phyloP scores from a whole-genome alignment of 2,113 vertebrate genomes.

The Pleuronectes platessa region DNA sequence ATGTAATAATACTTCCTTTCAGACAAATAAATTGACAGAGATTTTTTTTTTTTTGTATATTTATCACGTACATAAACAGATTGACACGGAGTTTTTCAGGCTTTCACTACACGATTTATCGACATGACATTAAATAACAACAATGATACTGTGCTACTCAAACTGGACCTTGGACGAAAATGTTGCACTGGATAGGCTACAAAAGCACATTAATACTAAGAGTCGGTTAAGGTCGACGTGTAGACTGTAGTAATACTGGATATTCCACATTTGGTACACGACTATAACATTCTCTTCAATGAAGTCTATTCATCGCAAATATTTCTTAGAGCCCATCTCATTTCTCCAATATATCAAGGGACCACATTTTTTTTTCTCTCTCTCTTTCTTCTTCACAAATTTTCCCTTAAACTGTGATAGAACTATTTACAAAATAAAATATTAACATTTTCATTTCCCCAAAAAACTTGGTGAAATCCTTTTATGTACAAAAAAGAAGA shows the following conservation, averaged over 20 bases:
- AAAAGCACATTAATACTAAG: constrained; percentile 99
- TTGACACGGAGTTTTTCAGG: constrained; percentile 99
- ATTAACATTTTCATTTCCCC: constrained; percentile 86
- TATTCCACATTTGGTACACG: constrained; percentile 99
- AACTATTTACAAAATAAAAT: constrained; percentile 99
- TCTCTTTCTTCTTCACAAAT: constrained; percentile 79
- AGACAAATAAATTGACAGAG: constrained; percentile 97
- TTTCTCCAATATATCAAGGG: constrained; percentile 92
- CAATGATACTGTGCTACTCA: constrained; percentile 99
- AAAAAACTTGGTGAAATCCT: constrained; percentile 89
- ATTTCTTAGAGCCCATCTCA: constrained; percentile 86
- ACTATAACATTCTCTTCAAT: constrained; percentile 99
- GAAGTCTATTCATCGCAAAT: constrained; percentile 96
- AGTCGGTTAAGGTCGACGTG: constrained; percentile 97
- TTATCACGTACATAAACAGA: constrained; percentile 99
- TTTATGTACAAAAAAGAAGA: constrained; percentile 89
- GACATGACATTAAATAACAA: constrained; percentile 99
- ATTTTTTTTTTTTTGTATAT: constrained; percentile 83
- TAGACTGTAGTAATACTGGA: constrained; percentile 99
- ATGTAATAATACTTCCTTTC: constrained; percentile 92
- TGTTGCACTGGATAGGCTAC: constrained; percentile 97
- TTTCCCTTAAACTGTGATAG: constrained; percentile 90
- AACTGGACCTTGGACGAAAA: constrained; percentile 99
- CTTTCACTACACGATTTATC: constrained; percentile 99
- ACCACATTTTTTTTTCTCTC: constrained; percentile 83